Evolutionary conservation across 2,797 vertebrate genomes (phyloP).

Genomic region (Pelochelys cantorii): DNA sequence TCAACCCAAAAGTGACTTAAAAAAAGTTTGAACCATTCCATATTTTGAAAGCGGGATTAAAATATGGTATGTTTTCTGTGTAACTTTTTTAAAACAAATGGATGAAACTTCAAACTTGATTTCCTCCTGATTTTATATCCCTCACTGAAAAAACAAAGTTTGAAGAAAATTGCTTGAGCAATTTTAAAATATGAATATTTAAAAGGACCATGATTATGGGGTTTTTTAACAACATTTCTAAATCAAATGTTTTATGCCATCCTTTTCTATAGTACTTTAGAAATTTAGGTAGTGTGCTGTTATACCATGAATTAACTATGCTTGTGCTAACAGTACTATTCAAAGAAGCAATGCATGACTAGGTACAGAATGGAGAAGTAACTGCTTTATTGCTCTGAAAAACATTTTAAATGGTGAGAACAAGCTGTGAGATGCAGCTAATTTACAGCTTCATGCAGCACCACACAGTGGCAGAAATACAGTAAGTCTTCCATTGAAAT

Average conservation of each 20-base stretch:
- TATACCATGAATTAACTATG: slow-evolving; percentile 1
- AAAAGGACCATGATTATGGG: slow-evolving; percentile 21
- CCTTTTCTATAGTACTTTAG: slow-evolving; percentile 34
- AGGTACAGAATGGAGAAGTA: background rate
- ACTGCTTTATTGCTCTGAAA: slow-evolving; percentile 20
- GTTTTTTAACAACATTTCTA: background rate
- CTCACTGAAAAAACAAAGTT: background rate
- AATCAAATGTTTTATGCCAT: background rate
- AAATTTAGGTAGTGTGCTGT: background rate
- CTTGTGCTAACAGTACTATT: background rate
- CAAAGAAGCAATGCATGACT: slow-evolving; percentile 9
- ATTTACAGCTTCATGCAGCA: slow-evolving; percentile 21
- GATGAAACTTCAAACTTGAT: background rate
- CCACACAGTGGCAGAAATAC: slow-evolving; percentile 61
- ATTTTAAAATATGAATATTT: background rate
- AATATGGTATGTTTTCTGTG: slow-evolving; percentile 11
- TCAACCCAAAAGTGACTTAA: background rate
- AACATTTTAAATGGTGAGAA: slow-evolving; percentile 30
- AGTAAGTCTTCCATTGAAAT: slow-evolving; percentile 49
- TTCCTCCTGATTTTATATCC: slow-evolving; percentile 19
- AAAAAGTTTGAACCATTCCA: background rate
- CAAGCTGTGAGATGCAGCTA: slow-evolving; percentile 31
- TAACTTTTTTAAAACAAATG: background rate
- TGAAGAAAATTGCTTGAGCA: background rate
- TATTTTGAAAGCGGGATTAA: background rate